phyloP scores from a whole-genome alignment of 2,888 invertebrate species.

The Eurois occulta region DNA sequence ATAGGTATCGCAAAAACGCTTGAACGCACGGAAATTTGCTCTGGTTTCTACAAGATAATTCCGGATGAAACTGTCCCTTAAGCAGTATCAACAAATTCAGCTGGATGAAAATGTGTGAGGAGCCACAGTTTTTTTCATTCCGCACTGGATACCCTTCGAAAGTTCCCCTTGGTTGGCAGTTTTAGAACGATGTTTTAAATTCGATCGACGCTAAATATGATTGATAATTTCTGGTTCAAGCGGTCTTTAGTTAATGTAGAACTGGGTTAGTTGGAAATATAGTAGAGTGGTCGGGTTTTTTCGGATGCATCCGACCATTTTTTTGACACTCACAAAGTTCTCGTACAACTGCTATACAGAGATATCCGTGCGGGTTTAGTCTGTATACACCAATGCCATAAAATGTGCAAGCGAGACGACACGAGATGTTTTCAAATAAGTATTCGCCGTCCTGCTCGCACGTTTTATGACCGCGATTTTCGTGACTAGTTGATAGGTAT shows the following conservation, averaged over 20 bases:
- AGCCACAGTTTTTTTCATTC: too few species aligned
- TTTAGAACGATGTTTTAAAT: neutral
- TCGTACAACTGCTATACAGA: neutral
- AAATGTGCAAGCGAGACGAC: neutral
- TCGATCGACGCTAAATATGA: neutral
- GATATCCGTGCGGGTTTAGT: neutral
- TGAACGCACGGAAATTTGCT: too few species aligned
- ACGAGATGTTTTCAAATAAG: neutral
- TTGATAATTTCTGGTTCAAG: neutral
- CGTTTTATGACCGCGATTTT: neutral
- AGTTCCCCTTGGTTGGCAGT: too few species aligned
- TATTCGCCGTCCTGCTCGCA: neutral
- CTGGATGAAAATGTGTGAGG: too few species aligned
- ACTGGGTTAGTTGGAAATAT: neutral
- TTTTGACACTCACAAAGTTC: neutral
- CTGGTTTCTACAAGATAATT: too few species aligned
- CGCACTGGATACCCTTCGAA: too few species aligned
- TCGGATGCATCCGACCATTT: neutral
- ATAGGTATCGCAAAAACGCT: too few species aligned
- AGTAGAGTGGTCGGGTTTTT: neutral
- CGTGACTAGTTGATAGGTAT: neutral
- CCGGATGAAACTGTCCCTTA: too few species aligned
- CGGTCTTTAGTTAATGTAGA: neutral
- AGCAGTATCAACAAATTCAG: too few species aligned
- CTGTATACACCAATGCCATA: neutral